Evolutionary conservation across 2,797 vertebrate genomes (phyloP).

Genomic region (Chloroceryle inda): DNA sequence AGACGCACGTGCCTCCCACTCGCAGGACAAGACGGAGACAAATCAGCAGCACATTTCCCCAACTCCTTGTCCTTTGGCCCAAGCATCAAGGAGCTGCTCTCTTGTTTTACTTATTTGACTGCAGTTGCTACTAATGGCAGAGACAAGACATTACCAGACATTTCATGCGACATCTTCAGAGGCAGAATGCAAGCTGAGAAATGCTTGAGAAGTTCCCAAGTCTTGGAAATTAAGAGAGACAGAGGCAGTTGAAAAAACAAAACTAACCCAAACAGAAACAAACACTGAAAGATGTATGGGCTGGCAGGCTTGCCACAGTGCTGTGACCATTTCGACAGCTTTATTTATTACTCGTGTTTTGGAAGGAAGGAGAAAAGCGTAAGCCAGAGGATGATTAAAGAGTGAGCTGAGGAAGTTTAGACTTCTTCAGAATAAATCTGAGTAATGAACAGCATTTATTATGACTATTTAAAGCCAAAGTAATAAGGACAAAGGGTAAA

Average conservation of each 20-base stretch:
- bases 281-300: not conserved
- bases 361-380: not conserved
- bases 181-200: not conserved
- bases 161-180: not conserved
- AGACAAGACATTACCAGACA: not conserved
- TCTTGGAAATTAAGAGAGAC: not conserved
- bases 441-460: slow-evolving; percentile 11
- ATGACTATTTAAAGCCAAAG: slow-evolving; percentile 6
- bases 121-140: not conserved
- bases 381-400: slow-evolving; percentile 52
- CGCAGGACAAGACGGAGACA: not conserved
- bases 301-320: not conserved
- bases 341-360: slow-evolving; percentile 20
- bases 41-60: not conserved
- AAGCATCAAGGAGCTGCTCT: not conserved
- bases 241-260: not conserved
- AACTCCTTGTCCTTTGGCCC: not conserved
- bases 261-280: not conserved
- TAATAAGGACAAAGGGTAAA: slow-evolving; percentile 48
- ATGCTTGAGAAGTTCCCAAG: not conserved
- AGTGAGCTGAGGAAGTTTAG: not conserved
- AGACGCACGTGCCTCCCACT: not conserved
- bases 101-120: not conserved
- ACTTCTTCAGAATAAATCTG: slow-evolving; percentile 36
- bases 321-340: not conserved